Evolutionary conservation across 2,888 invertebrate species (phyloP), one percentile per base, ranked within the genome.

Genomic region (Clivina fossor): DNA sequence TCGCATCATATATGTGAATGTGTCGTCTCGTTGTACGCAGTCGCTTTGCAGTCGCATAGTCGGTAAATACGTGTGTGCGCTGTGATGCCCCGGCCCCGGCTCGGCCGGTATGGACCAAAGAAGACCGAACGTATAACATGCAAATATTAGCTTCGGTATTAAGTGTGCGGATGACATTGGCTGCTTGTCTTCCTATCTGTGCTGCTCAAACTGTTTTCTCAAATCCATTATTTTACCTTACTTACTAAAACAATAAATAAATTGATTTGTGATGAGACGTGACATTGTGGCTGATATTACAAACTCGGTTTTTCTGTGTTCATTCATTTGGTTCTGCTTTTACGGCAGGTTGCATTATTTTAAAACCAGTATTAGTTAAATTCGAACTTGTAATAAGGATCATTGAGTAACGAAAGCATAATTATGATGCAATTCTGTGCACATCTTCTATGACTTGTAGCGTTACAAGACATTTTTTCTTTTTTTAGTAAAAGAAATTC

Each of bases 81-180:
- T 24, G 26, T n/a, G n/a, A n/a, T n/a, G n/a, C n/a, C n/a, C n/a
- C 26, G 26, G 26, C 26, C 9, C 9, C 26, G 26, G 9, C 9
- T 46, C 47, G 32, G 47, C 33, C 32, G 47, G 47, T 32, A 47
- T 35, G 32, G 13, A 7, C 33, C 33, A 47, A 47, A 47, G 46
- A 33, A 32, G 47, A 33, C 20, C 47, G 47, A 47, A 33, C 11
- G 47, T 13, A 5, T n/a, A n/a, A n/a, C 20, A 40, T 7, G 15
- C 47, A 47, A 47, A 47, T 47, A 47, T 47, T 47, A 8, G 19
- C 20, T 15, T 47, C 13, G 7, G 47, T 47, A 47, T 47, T 47
- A 33, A 47, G 33, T 47, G 33, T 19, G 47, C 26, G 9, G 47
- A 32, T 47, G 47, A 47, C 33, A 47, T 15, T 9, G 11, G 33